Conservation (phyloP, 2,888 invertebrate species). For the Chirona hameri region DNA sequence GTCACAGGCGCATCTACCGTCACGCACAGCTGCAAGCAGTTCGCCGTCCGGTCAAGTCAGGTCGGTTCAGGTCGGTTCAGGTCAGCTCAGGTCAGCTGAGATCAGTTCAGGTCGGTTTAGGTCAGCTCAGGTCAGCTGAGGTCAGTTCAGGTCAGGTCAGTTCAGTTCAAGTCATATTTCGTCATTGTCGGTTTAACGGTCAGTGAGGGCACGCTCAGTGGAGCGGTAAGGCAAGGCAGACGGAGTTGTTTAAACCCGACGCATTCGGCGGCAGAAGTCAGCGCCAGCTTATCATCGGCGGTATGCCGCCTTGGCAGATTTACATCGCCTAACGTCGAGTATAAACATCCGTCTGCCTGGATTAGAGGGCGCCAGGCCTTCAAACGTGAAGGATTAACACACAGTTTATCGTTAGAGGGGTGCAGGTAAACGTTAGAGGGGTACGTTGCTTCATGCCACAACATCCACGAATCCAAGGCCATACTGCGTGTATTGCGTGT, state of each 20-base stretch:
- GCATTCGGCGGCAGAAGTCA: neutral
- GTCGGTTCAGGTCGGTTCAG: conserved; percentile 4
- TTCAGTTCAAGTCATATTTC: too few species aligned
- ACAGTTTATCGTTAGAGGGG: neutral
- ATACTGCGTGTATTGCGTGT: neutral
- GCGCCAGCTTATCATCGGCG: too few species aligned
- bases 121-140: conserved; percentile 25
- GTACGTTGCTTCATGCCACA: neutral
- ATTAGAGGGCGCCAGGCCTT: neutral
- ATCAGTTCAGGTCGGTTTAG: neutral
- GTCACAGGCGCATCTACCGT: conserved; percentile 22
- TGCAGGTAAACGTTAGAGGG: neutral
- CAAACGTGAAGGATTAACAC: neutral
- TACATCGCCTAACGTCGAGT: neutral
- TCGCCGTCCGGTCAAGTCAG: conserved; percentile 27
- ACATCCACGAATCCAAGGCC: neutral
- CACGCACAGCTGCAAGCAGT: conserved; percentile 4
- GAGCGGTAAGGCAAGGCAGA: neutral
- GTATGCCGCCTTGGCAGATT: neutral
- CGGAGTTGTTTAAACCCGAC: neutral
- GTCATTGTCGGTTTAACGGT: neutral
- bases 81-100: too few species aligned
- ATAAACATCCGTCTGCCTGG: neutral
- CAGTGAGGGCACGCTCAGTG: neutral
- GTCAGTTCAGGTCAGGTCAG: neutral